Evolutionary conservation across 2,888 invertebrate genomes (phyloP).

Genomic region (Mechanitis messenoides): DNA sequence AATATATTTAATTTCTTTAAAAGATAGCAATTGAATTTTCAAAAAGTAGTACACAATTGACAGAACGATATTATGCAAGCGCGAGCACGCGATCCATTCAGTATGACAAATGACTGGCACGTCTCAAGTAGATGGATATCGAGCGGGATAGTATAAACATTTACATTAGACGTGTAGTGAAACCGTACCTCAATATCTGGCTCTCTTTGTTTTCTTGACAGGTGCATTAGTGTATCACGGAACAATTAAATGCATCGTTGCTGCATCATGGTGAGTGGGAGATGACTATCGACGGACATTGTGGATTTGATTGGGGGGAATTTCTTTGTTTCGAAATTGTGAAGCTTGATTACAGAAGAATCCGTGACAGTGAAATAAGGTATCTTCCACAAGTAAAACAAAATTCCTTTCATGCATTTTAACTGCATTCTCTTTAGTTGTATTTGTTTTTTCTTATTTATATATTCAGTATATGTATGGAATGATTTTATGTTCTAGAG

Average conservation of each 20-base stretch:
- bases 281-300: constrained; percentile 27
- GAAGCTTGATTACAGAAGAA: constrained; percentile 24
- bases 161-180: constrained; percentile 62
- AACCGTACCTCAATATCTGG: constrained; percentile 70
- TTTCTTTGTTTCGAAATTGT: constrained; percentile 57
- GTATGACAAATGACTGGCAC: constrained; percentile 62
- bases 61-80: constrained; percentile 9
- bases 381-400: constrained; percentile 3
- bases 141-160: constrained; percentile 73
- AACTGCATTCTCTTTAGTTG: not conserved
- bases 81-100: constrained; percentile 12
- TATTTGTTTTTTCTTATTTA: no score
- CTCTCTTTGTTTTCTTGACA: constrained; percentile 73
- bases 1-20: not conserved
- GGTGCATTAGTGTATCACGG: constrained; percentile 75
- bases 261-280: constrained; percentile 63
- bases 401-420: not conserved
- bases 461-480: no score
- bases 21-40: not conserved
- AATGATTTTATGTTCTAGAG: no score
- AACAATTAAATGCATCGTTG: constrained; percentile 74
- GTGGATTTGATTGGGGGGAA: constrained; percentile 60
- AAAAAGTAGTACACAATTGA: not conserved
- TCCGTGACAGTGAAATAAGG: constrained; percentile 9
- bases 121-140: constrained; percentile 60